These are phyloP conservation scores for Bombylius major DNA, from an alignment of 2,888 invertebrate genomes.

Conservation along the genomic window DNA sequence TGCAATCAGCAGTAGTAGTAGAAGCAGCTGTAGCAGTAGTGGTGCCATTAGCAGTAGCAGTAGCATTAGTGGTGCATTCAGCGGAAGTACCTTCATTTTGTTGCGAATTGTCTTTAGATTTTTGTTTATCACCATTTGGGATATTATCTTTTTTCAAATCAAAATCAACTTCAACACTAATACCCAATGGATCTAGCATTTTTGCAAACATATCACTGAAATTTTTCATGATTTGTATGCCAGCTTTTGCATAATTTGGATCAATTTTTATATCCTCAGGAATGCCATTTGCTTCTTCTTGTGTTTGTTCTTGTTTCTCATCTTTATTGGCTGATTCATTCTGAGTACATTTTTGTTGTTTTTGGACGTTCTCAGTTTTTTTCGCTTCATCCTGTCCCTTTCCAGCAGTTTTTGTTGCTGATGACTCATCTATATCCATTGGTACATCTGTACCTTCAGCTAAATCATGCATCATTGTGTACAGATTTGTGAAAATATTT, in stretches of 20 bases:
- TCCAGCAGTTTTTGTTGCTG: neutral
- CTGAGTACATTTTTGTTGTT: conserved; percentile 4
- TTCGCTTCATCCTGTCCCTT: conserved; percentile 1
- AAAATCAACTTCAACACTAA: conserved; percentile 7
- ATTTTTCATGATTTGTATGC: conserved; percentile 32
- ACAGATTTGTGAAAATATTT: conserved; percentile 20
- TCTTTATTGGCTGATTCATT: conserved; percentile 1
- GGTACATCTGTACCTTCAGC: conserved; percentile 19
- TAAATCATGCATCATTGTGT: conserved; percentile 26
- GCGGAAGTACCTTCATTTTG: neutral
- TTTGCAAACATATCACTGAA: conserved; percentile 34
- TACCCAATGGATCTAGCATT: conserved; percentile 29
- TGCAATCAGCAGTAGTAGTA: neutral
- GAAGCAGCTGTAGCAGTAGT: neutral
- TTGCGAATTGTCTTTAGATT: conserved; percentile 2
- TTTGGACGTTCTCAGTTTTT: conserved; percentile 9
- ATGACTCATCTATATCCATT: conserved; percentile 5
- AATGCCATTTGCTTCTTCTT: no score
- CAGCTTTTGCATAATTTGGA: conserved; percentile 22
- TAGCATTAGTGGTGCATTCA: neutral
- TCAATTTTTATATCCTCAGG: neutral
- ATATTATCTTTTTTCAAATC: conserved; percentile 4
- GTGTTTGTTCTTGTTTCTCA: neutral
- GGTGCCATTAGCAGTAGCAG: neutral
- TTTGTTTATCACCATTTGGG: conserved; percentile 7